phyloP scores from a whole-genome alignment of 2,797 vertebrate genomes.

The Dipus sagitta region DNA sequence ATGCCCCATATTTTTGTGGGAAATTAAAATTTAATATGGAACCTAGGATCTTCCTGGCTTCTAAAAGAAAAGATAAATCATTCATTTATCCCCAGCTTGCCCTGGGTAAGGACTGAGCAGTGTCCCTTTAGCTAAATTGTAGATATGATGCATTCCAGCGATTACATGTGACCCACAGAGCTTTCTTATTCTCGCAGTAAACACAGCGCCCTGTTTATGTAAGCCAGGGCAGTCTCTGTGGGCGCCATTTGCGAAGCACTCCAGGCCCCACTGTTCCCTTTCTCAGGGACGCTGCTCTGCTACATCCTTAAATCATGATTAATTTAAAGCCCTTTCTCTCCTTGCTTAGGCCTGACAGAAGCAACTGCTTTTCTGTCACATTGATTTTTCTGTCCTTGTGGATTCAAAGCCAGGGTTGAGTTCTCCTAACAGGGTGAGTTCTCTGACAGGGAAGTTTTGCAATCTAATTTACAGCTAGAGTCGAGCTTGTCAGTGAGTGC shows the following conservation, averaged over 20 bases:
- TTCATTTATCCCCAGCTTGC: not conserved
- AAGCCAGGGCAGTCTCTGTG: slow-evolving; percentile 66
- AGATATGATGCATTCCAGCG: slow-evolving; percentile 79
- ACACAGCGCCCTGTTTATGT: slow-evolving; percentile 81
- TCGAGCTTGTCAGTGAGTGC: slow-evolving; percentile 77
- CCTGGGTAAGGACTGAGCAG: slow-evolving; percentile 46
- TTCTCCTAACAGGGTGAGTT: slow-evolving; percentile 80
- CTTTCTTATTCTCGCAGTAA: slow-evolving; percentile 79
- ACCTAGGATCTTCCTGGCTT: slow-evolving; percentile 15
- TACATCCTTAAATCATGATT: slow-evolving; percentile 71
- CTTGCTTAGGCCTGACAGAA: slow-evolving; percentile 63
- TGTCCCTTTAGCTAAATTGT: slow-evolving; percentile 67
- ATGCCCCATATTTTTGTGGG: not conserved
- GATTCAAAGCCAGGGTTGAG: slow-evolving; percentile 74
- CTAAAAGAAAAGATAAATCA: not conserved
- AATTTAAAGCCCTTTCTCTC: slow-evolving; percentile 70
- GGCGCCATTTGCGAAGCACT: not conserved
- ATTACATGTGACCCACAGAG: slow-evolving; percentile 75
- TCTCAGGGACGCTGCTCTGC: slow-evolving; percentile 47
- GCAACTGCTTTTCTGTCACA: slow-evolving; percentile 82
- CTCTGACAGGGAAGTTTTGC: slow-evolving; percentile 86
- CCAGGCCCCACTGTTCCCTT: not conserved
- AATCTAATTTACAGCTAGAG: slow-evolving; percentile 84
- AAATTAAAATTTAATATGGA: slow-evolving; percentile 18
- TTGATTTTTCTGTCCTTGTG: slow-evolving; percentile 76